Evolutionary conservation across 1,140 invertebrate species (phyloP).

Genomic region (Streblospio benedicti): DNA sequence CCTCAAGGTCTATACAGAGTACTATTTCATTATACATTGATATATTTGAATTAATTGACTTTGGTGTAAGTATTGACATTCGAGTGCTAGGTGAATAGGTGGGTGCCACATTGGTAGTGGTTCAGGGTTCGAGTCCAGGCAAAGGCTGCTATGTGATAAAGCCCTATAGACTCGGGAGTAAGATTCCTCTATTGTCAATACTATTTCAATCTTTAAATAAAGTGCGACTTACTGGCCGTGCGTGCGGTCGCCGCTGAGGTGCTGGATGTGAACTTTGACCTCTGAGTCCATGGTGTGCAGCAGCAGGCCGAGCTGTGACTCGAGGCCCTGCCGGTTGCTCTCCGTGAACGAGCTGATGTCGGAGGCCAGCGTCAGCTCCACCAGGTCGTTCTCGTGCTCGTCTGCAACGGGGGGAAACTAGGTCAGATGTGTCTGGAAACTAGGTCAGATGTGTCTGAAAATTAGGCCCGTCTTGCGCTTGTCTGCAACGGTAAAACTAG

Average conservation of each 20-base stretch:
- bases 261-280: conserved; percentile 23
- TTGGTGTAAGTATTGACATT: too few species aligned
- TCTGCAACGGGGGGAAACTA: conserved; percentile 47
- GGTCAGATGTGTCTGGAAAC: background rate
- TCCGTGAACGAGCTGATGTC: conserved; percentile 57
- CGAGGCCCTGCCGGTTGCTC: conserved; percentile 56
- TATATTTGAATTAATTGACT: too few species aligned
- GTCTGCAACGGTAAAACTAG: background rate
- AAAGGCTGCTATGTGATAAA: too few species aligned
- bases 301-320: conserved; percentile 55
- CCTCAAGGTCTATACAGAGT: too few species aligned
- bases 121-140: too few species aligned
- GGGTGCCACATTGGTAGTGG: too few species aligned
- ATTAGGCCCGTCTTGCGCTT: too few species aligned
- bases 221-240: conserved; percentile 24
- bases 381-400: conserved; percentile 60
- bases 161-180: too few species aligned
- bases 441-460: background rate
- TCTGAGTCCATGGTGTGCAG: conserved; percentile 51
- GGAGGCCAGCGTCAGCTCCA: conserved; percentile 69
- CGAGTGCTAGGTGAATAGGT: too few species aligned
- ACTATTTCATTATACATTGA: too few species aligned
- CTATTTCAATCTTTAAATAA: background rate
- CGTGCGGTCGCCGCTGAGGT: conserved; percentile 17
- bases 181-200: background rate